Evolutionary conservation across 92 coral and sea anemone species (phyloP).

Genomic region (Zoanthus solanderi): DNA sequence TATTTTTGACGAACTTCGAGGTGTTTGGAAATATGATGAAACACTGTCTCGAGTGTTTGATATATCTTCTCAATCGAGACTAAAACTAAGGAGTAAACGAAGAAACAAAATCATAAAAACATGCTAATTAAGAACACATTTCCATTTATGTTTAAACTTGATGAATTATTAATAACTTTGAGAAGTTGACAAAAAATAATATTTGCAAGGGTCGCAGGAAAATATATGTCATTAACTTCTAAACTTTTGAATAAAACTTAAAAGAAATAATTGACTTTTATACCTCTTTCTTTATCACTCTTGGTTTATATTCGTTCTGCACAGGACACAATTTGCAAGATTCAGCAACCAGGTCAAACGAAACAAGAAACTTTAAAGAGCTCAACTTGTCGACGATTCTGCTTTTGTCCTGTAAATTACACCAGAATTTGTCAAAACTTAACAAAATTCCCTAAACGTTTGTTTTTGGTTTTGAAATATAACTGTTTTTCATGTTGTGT

Average conservation of each 20-base stretch:
- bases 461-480: background rate
- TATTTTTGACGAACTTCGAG: no score
- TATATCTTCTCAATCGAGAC: no score
- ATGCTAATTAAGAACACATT: no score
- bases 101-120: no score
- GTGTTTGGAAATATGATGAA: no score
- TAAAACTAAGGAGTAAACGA: no score
- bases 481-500: background rate
- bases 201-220: no score
- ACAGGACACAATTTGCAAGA: slow-evolving; percentile 36
- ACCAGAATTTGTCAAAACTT: background rate
- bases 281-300: slow-evolving; percentile 33
- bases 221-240: no score
- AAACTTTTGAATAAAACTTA: background rate
- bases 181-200: no score
- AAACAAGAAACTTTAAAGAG: slow-evolving; percentile 13
- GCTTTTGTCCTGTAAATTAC: slow-evolving; percentile 8
- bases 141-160: no score
- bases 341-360: slow-evolving; percentile 14
- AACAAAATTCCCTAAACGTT: background rate
- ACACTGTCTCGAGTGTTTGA: no score
- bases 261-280: background rate
- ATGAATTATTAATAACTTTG: no score
- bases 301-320: slow-evolving; percentile 36
- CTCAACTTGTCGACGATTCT: slow-evolving; percentile 17